Evolutionary conservation across 35 echinoderm and acorn worm genomes (phyloP).

Genomic region (Chiridota heheva): DNA sequence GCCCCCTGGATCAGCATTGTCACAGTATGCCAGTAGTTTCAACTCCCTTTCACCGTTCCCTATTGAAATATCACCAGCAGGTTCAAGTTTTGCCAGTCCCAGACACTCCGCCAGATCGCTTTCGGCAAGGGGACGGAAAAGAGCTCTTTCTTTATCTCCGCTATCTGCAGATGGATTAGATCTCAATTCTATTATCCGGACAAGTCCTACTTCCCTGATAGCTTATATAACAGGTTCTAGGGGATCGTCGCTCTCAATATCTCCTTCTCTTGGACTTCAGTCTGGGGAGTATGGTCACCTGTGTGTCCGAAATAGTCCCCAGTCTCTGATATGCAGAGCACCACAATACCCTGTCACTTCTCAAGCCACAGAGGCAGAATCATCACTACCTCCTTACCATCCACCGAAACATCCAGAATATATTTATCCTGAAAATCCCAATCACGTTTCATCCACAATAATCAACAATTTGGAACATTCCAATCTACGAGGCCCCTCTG

Average conservation of each 20-base stretch:
- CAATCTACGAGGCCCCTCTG: neutral
- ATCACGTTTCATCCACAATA: constrained; percentile 20
- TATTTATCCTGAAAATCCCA: constrained; percentile 2
- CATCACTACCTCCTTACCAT: constrained; percentile 73
- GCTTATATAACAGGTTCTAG: constrained; percentile 95
- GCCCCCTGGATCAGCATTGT: constrained; percentile 90
- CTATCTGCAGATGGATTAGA: constrained; percentile 89
- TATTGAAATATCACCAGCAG: constrained; percentile 85
- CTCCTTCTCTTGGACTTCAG: constrained; percentile 71
- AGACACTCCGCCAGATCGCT: constrained; percentile 86
- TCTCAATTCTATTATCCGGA: constrained; percentile 85
- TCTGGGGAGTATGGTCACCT: constrained; percentile 93
- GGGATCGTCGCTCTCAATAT: constrained; percentile 87
- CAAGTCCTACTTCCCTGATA: constrained; percentile 96
- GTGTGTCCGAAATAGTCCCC: constrained; percentile 80
- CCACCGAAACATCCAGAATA: constrained; percentile 35
- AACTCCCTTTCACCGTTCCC: constrained; percentile 98
- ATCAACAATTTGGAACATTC: constrained; percentile 50
- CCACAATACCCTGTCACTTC: no score
- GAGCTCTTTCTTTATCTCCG: constrained; percentile 86
- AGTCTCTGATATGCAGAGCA: constrained; percentile 41
- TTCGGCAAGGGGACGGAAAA: constrained; percentile 74
- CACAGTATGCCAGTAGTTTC: constrained; percentile 92
- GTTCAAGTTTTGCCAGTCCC: constrained; percentile 99
- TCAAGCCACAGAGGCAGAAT: constrained; percentile 32